Percentiles rank a stretch among this genome's conserved stretches.
These are phyloP conservation scores for Callopanchax toddi DNA, from an alignment of 2,113 vertebrate genomes.

Conservation along the genomic window DNA sequence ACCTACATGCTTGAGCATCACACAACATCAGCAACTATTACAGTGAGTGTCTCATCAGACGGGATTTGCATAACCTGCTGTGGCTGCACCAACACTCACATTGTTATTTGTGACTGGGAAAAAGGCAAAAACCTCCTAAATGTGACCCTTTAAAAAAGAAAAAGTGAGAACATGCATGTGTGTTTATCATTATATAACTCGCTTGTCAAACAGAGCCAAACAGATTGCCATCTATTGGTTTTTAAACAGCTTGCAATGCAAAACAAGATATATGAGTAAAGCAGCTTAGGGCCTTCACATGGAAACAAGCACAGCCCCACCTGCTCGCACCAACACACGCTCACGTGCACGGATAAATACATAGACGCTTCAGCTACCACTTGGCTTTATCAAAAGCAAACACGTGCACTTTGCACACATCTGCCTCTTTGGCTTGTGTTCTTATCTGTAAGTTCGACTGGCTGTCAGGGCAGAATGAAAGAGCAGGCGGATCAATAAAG, in stretches of 20 bases:
- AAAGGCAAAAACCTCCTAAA: slow-evolving; percentile 15
- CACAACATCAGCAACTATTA: slow-evolving; percentile 40
- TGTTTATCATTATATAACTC: slow-evolving; percentile 13
- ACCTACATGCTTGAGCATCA: no score
- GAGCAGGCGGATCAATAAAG: slow-evolving; percentile 37
- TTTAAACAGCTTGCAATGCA: slow-evolving; percentile 17
- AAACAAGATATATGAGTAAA: slow-evolving; percentile 52
- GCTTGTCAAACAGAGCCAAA: slow-evolving; percentile 4
- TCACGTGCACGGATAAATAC: slow-evolving; percentile 19
- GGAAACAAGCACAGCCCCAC: slow-evolving; percentile 39
- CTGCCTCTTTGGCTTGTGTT: slow-evolving; percentile 17
- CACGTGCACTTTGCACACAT: slow-evolving; percentile 5
- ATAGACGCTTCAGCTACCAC: slow-evolving; percentile 3
- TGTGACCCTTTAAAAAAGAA: slow-evolving; percentile 10
- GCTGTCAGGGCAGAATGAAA: slow-evolving; percentile 35
- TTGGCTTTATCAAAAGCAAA: slow-evolving; percentile 45
- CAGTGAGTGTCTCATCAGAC: slow-evolving; percentile 55
- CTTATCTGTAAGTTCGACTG: slow-evolving; percentile 14
- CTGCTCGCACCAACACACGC: slow-evolving; percentile 22
- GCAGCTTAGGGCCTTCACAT: slow-evolving; percentile 49
- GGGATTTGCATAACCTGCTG: slow-evolving; percentile 53
- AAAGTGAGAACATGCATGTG: neutral
- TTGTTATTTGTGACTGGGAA: slow-evolving; percentile 27
- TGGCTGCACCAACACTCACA: slow-evolving; percentile 36
- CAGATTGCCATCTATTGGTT: slow-evolving; percentile 19